Base-by-base conservation (phyloP, 2,888 invertebrate genomes). In the Periphyllus acericola region DNA sequence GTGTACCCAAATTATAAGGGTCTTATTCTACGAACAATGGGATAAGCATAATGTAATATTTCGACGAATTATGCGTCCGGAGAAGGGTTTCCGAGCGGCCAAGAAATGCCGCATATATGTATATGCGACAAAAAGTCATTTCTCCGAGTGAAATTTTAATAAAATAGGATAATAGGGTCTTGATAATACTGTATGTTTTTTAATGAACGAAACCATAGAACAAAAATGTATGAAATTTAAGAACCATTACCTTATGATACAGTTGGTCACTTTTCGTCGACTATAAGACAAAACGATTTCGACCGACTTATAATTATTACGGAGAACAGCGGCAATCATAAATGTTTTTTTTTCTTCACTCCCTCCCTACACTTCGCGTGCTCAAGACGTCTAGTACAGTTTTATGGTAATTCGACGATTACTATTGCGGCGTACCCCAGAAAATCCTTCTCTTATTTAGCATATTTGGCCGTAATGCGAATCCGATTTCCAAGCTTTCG, bases 391-490 rank as follows among this genome's bases (percentile, higher is more conserved):
- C 78, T 85, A 85, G 85, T 52, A 71, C 78, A 19, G 52, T 76
- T 85, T 76, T 85, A 85, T 85, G 85, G 66, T 85, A 85, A 85
- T 85, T 55, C 78, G 21, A 68, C 85, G 68, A 68, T 76, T 85
- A 25, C 68, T 52, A 40, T 68, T 34, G 32, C 32, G 83, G 83
- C 60, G 25, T 32, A 32, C 60, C 83, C 75, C 60, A 6, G 66
- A 66, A 84, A 76, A 79, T 80, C 86, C 78, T 86, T 72, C 72
- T 36, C 86, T 60, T 80, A 72, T 80, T 86, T 80, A 86, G 80
- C 86, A 86, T 86, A 86, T 80, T 86, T 86, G 52, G 55, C 80
- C 79, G 78, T 86, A 79, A 86, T 80, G 78, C 55, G 79, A 86
- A 86, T 86, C 52, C 79, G 79, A 80, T 86, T 86, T 72, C 75